Evolutionary conservation across 1,140 invertebrate species (phyloP).

Genomic region (Drosophila nasuta): DNA sequence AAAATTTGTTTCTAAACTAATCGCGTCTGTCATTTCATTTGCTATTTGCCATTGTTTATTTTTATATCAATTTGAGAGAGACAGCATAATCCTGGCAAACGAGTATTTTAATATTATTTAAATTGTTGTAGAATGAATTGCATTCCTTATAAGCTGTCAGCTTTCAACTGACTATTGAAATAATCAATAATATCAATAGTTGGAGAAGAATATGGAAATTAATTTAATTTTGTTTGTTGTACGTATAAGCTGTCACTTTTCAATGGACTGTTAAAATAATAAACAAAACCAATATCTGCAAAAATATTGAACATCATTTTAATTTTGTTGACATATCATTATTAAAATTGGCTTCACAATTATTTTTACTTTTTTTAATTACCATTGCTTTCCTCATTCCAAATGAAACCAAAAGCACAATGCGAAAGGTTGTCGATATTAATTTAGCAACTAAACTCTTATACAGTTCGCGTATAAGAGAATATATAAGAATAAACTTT

Average conservation of each 20-base stretch:
- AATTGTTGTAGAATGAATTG: conserved; percentile 14
- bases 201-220: background rate
- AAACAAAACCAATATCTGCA: too few relatives aligned
- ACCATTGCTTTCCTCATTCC: too few relatives aligned
- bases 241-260: too few relatives aligned
- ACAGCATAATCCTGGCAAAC: conserved; percentile 69
- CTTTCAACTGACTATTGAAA: background rate
- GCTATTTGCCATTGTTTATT: conserved; percentile 68
- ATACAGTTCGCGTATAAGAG: conserved; percentile 46
- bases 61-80: conserved; percentile 71
- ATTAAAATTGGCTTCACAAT: too few relatives aligned
- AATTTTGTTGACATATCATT: too few relatives aligned
- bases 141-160: conserved; percentile 5
- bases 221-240: too few relatives aligned
- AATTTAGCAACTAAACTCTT: too few relatives aligned
- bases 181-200: background rate
- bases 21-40: conserved; percentile 60
- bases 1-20: conserved; percentile 68
- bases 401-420: too few relatives aligned
- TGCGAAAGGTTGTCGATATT: background rate
- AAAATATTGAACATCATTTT: too few relatives aligned
- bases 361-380: too few relatives aligned
- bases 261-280: too few relatives aligned
- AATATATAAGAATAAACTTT: background rate
- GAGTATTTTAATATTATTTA: conserved; percentile 39